These are phyloP conservation scores for Hypena proboscidalis DNA, from an alignment of 2,888 invertebrate species.

Conservation along the genomic window DNA sequence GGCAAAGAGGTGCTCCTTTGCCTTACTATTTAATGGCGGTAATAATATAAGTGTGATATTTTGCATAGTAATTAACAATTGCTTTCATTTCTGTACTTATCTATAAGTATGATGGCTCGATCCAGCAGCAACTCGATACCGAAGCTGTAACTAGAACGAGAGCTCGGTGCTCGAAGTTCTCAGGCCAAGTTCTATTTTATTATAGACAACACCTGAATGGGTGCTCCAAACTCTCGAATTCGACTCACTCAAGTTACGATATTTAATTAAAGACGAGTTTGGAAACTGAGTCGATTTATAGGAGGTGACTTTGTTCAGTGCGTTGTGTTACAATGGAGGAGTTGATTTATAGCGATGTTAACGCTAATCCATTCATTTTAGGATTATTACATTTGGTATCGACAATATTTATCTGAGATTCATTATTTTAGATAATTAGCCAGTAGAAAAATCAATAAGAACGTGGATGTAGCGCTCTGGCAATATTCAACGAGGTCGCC, in stretches of 20 bases:
- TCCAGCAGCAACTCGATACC: conserved; percentile 10
- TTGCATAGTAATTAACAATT: too few relatives aligned
- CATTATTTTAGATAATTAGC: too few relatives aligned
- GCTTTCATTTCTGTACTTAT: too few relatives aligned
- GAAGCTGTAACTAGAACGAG: conserved; percentile 19
- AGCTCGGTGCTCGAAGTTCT: conserved; percentile 26
- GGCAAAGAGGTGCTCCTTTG: too few relatives aligned
- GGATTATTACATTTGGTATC: too few relatives aligned
- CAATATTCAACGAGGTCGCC: too few relatives aligned
- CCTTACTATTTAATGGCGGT: too few relatives aligned
- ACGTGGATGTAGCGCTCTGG: too few relatives aligned
- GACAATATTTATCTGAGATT: too few relatives aligned
- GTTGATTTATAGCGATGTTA: background rate
- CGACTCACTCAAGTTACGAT: conserved; percentile 39
- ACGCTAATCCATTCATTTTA: background rate
- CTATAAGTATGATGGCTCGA: too few relatives aligned
- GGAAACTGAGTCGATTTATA: background rate
- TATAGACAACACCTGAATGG: conserved; percentile 47
- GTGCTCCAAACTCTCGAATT: conserved; percentile 45
- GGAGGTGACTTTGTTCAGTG: background rate
- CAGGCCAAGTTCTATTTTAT: conserved; percentile 37
- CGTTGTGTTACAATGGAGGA: background rate
- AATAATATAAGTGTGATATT: too few relatives aligned
- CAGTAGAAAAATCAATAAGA: too few relatives aligned
- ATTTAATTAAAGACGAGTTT: conserved; percentile 40